phyloP scores from a whole-genome alignment of 2,888 invertebrate species.

The Himalopsyche anomala region DNA sequence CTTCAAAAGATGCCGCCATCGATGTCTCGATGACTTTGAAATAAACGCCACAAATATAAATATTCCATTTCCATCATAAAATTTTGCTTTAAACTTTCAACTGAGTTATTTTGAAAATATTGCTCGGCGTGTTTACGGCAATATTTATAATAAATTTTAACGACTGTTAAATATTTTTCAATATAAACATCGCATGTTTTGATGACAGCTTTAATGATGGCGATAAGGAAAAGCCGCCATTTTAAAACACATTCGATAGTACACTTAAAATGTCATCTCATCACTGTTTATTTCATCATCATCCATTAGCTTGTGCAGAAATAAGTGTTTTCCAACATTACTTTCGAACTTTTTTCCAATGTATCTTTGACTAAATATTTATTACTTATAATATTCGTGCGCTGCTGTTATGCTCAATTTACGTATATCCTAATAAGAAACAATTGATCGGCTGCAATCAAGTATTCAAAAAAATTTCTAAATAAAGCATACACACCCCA shows the following conservation, averaged over 20 bases:
- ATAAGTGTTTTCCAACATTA: too few relatives aligned
- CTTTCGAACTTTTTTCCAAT: too few relatives aligned
- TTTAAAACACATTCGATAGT: neutral
- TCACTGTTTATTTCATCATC: neutral
- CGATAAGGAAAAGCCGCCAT: neutral
- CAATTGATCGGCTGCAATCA: too few relatives aligned
- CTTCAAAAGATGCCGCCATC: neutral
- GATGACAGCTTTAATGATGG: neutral
- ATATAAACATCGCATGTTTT: neutral
- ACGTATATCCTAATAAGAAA: too few relatives aligned
- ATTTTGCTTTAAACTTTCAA: neutral
- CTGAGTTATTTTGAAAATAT: neutral
- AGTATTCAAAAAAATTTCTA: too few relatives aligned
- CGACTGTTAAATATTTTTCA: slow-evolving; percentile 2
- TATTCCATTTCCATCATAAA: neutral
- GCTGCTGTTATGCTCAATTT: too few relatives aligned
- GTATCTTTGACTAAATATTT: too few relatives aligned
- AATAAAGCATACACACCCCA: too few relatives aligned
- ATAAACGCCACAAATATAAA: neutral
- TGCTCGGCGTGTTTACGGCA: neutral
- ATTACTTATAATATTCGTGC: too few relatives aligned
- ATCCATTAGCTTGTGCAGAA: neutral
- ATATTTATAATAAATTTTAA: neutral
- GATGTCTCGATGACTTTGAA: neutral
- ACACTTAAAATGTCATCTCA: slow-evolving; percentile 1